Conservation (phyloP, 1,140 invertebrate species). For the Euura saliciscinereae region DNA sequence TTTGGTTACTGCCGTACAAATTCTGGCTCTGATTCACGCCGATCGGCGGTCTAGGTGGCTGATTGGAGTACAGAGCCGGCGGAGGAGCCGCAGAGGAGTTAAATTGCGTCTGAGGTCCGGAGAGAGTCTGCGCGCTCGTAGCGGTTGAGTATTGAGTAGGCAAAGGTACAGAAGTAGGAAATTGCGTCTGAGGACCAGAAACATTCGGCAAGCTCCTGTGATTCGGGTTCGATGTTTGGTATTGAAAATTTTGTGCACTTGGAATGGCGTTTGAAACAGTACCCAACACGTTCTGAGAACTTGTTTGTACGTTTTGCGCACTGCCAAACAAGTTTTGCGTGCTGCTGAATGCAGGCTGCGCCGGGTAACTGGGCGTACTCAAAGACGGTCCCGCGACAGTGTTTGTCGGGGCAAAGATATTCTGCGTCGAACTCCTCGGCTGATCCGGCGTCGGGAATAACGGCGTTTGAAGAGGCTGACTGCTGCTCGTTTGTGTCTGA, state of each 20-base stretch:
- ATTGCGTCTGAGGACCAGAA: neutral
- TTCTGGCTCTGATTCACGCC: slow-evolving; percentile 26
- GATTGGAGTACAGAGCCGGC: slow-evolving; percentile 18
- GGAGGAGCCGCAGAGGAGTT: slow-evolving; percentile 27
- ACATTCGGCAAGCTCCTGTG: neutral
- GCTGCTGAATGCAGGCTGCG: slow-evolving; percentile 20
- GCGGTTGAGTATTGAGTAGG: slow-evolving; percentile 21
- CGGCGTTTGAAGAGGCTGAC: neutral
- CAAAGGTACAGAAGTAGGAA: neutral
- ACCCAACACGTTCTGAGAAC: neutral
- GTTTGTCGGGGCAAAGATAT: neutral
- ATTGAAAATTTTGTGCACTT: neutral
- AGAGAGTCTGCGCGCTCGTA: slow-evolving; percentile 29
- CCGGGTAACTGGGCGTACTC: neutral
- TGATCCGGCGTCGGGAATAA: neutral
- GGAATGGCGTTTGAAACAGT: neutral
- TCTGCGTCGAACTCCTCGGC: neutral
- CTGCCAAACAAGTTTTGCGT: slow-evolving; percentile 32
- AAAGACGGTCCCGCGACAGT: neutral
- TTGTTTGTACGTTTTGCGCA: slow-evolving; percentile 15
- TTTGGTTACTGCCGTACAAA: slow-evolving; percentile 34
- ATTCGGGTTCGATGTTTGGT: neutral
- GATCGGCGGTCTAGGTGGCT: slow-evolving; percentile 16
- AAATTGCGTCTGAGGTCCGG: slow-evolving; percentile 33
- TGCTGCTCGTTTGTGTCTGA: neutral